These are phyloP conservation scores for Etheostoma nigrum DNA, from an alignment of 2,797 vertebrate genomes.

Conservation along the genomic window DNA sequence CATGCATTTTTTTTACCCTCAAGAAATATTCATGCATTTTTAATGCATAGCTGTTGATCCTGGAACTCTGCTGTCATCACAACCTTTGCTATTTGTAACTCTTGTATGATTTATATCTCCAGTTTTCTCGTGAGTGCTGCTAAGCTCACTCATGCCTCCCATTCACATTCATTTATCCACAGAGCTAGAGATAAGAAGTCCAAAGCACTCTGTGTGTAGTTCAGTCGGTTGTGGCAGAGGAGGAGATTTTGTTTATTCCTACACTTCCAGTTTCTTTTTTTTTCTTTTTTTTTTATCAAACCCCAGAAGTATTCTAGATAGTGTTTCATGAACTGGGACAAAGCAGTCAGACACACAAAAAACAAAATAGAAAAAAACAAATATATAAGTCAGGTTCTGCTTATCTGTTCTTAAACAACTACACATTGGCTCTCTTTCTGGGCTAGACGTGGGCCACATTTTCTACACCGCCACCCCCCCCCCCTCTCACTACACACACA, in stretches of 20 bases:
- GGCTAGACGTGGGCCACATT: no score
- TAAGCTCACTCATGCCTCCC: constrained; percentile 16
- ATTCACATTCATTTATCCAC: constrained; percentile 39
- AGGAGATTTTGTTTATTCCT: constrained; percentile 21
- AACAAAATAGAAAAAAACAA: no score
- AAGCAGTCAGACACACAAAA: constrained; percentile 19
- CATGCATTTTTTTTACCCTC: constrained; percentile 56
- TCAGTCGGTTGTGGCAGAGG: constrained; percentile 15
- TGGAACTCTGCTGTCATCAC: constrained; percentile 46
- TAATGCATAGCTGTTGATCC: constrained; percentile 50
- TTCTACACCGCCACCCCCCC: no score
- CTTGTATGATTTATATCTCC: constrained; percentile 60
- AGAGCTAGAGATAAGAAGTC: constrained; percentile 48
- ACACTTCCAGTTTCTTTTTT: constrained; percentile 30
- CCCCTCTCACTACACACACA: no score
- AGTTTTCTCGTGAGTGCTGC: constrained; percentile 32
- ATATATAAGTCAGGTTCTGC: no score
- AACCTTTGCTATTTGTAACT: constrained; percentile 46
- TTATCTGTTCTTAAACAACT: no score
- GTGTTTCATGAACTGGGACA: constrained; percentile 31
- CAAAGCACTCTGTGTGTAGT: constrained; percentile 36
- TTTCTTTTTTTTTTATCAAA: constrained; percentile 21
- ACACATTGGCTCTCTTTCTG: no score
- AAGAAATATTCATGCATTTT: constrained; percentile 55
- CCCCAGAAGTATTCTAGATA: constrained; percentile 41